A percentile compares a stretch with the other conserved stretches of the same genome.
Evolutionary conservation across 2,113 vertebrate species (phyloP).

Genomic region (Indicator indicator): DNA sequence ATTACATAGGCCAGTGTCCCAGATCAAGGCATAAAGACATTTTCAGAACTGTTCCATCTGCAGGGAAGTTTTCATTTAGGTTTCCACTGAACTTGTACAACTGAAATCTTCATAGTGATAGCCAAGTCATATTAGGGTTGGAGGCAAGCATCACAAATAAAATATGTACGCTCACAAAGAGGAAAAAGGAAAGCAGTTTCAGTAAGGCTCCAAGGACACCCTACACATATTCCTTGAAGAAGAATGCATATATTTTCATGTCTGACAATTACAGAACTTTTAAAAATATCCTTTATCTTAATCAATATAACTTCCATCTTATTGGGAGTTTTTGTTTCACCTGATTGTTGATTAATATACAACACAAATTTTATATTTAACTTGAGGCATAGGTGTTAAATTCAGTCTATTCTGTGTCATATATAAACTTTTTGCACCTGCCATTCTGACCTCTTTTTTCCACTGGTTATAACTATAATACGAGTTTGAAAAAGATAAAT

Average conservation of each 20-base stretch:
- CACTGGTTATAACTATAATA: not conserved
- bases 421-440: not conserved
- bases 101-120: not conserved
- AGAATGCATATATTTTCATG: not conserved
- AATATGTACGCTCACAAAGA: not conserved
- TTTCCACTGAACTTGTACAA: conserved; percentile 16
- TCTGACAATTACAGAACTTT: not conserved
- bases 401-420: not conserved
- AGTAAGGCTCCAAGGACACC: not conserved
- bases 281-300: not conserved
- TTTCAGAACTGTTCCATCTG: conserved; percentile 18
- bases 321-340: not conserved
- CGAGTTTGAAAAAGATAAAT: not conserved
- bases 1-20: not conserved
- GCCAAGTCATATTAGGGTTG: not conserved
- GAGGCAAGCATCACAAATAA: not conserved
- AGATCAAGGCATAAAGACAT: conserved; percentile 28
- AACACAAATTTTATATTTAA: not conserved
- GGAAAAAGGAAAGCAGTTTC: not conserved
- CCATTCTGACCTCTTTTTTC: not conserved
- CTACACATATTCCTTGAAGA: not conserved
- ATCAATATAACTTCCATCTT: not conserved
- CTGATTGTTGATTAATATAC: not conserved
- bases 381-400: not conserved
- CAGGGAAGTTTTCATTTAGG: conserved; percentile 7